Evolutionary conservation across 1,140 invertebrate genomes (phyloP).

Genomic region (Paracyclopina nana): DNA sequence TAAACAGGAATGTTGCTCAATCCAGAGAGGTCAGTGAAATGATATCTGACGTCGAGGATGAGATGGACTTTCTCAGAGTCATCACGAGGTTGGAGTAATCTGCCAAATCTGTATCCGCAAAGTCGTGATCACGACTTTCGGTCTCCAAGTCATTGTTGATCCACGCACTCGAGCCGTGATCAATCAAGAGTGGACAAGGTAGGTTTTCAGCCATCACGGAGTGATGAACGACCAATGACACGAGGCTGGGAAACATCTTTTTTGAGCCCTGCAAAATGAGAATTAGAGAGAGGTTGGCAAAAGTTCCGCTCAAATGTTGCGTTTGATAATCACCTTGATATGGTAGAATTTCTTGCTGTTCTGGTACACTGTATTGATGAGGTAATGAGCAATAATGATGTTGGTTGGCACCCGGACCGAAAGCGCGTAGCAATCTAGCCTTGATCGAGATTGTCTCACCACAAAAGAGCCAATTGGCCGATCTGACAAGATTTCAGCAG

Average conservation of each 20-base stretch:
- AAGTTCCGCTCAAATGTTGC: background rate
- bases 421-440: slow-evolving; percentile 3
- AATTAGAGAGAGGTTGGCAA: background rate
- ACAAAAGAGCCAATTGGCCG: background rate
- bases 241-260: slow-evolving; percentile 77
- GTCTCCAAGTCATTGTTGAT: no score
- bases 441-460: background rate
- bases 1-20: no score
- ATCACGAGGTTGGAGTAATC: no score
- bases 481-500: background rate
- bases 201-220: slow-evolving; percentile 85
- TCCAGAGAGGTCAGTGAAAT: no score
- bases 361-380: background rate
- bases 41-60: no score
- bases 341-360: background rate
- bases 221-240: slow-evolving; percentile 77
- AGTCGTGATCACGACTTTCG: no score
- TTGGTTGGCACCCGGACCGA: background rate
- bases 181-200: slow-evolving; percentile 66
- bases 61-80: no score
- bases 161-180: no score
- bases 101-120: no score
- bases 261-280: slow-evolving; percentile 61
- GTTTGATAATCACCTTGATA: slow-evolving; percentile 3
- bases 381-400: background rate